Evolutionary conservation across 1,140 invertebrate genomes (phyloP).

Genomic region (Pentalonia nigronervosa): DNA sequence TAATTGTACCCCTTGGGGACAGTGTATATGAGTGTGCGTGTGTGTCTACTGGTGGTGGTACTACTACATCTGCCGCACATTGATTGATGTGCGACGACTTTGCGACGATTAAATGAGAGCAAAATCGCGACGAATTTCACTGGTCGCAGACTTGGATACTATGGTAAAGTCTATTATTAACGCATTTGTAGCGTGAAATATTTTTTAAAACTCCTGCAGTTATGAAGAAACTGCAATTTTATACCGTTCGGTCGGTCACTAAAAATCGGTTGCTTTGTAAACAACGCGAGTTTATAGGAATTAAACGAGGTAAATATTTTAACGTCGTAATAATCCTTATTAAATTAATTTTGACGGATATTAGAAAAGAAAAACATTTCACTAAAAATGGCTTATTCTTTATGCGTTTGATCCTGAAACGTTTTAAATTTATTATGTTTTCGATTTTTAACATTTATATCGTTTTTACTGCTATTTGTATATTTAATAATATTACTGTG

Average conservation of each 20-base stretch:
- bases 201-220: background rate
- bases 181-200: background rate
- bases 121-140: background rate
- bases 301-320: background rate
- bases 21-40: background rate
- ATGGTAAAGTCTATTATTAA: too few relatives aligned
- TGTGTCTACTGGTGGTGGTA: background rate
- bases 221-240: background rate
- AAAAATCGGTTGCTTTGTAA: background rate
- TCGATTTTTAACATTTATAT: background rate
- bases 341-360: background rate
- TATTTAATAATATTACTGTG: too few relatives aligned
- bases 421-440: background rate
- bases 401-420: background rate
- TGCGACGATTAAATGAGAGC: background rate
- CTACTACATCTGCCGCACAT: background rate
- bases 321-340: background rate
- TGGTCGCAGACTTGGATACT: too few relatives aligned
- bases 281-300: background rate
- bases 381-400: background rate
- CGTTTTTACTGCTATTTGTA: background rate
- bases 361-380: background rate
- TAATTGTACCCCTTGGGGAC: background rate
- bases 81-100: background rate
- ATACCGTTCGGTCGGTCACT: background rate